These are phyloP conservation scores for Dromiciops gliroides DNA, from an alignment of 2,113 vertebrate species.

Conservation along the genomic window DNA sequence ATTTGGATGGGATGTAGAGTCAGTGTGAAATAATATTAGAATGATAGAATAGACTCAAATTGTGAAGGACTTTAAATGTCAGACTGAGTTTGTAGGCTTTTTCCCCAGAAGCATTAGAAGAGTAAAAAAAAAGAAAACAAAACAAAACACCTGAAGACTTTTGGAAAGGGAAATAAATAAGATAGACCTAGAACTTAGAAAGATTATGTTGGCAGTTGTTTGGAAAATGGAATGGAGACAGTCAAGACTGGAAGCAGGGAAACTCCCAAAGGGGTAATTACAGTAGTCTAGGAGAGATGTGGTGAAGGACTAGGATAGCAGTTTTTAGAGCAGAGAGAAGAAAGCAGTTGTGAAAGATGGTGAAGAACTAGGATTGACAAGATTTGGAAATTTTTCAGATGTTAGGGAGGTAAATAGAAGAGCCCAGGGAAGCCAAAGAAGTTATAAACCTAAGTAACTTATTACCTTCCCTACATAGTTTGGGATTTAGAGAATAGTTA, in stretches of 20 bases:
- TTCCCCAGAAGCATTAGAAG: background rate
- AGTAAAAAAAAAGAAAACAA: background rate
- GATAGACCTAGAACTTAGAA: background rate
- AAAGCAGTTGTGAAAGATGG: no score
- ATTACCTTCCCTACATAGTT: background rate
- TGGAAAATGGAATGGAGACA: no score
- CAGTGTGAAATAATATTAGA: no score
- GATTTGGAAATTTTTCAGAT: background rate
- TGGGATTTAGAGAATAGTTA: background rate
- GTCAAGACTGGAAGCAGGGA: background rate
- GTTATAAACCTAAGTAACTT: background rate
- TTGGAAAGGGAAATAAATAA: background rate
- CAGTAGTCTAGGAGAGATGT: background rate
- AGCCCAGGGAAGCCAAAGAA: background rate
- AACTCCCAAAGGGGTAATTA: background rate
- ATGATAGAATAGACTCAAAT: no score
- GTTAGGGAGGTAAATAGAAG: background rate
- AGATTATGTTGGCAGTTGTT: background rate
- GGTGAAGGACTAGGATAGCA: background rate
- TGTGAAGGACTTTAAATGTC: background rate
- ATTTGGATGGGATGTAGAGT: no score
- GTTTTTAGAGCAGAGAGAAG: background rate
- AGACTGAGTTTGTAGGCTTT: background rate
- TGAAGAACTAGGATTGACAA: background rate
- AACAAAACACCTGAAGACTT: no score